Conservation (phyloP, 2,113 vertebrate species). For the Otus sunia region DNA sequence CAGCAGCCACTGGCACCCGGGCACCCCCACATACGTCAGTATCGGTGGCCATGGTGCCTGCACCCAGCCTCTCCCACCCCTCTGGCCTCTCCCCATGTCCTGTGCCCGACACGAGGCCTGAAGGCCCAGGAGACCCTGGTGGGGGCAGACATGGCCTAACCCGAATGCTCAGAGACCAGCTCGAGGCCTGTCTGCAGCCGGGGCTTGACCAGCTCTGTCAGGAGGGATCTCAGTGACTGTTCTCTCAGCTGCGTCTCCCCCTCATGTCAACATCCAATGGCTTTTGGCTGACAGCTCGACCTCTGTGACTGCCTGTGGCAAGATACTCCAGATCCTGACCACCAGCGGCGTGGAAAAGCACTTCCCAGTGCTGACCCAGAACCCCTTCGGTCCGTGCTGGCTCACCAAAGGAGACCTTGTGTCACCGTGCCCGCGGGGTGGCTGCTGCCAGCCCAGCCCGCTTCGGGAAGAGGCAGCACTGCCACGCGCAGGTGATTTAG, state of each 20-base stretch:
- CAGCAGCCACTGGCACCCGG: not conserved
- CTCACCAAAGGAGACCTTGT: accelerated
- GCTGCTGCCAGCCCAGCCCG: not conserved
- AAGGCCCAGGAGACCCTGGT: not conserved
- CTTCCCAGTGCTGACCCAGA: not conserved
- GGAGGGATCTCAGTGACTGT: not conserved
- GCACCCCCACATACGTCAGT: accelerated
- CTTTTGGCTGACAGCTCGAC: not conserved
- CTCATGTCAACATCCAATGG: not conserved
- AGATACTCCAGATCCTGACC: not conserved
- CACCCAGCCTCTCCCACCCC: not conserved
- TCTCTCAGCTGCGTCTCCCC: not conserved
- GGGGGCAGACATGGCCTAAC: not conserved
- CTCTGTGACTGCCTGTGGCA: not conserved
- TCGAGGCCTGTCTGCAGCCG: not conserved
- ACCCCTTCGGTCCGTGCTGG: not conserved
- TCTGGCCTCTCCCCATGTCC: not conserved
- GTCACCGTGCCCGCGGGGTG: accelerated
- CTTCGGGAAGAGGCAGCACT: not conserved
- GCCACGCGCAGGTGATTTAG: constrained; percentile 11
- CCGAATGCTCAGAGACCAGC: not conserved
- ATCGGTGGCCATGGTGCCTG: not conserved
- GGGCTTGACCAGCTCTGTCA: constrained; percentile 1
- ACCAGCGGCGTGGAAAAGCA: not conserved
- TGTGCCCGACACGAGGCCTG: not conserved